These are phyloP conservation scores for Motacilla tschutschensis DNA, from an alignment of 2,113 vertebrate genomes.

Conservation along the genomic window DNA sequence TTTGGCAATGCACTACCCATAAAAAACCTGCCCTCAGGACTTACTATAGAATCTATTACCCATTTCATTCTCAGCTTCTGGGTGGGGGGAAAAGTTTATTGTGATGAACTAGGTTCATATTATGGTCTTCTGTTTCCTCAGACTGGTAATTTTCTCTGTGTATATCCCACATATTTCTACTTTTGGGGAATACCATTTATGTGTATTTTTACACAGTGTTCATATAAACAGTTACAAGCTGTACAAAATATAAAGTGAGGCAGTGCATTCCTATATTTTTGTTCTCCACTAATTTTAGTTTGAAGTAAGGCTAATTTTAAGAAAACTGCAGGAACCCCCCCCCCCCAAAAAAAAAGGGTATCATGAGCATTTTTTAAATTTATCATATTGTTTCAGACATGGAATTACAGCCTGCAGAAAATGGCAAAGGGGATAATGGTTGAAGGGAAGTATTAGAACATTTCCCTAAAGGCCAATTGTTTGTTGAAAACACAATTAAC, in stretches of 20 bases:
- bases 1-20: slow-evolving; percentile 25
- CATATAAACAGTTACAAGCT: slow-evolving; percentile 36
- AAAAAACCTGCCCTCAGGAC: slow-evolving; percentile 43
- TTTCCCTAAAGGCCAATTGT: neutral
- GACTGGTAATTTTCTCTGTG: slow-evolving; percentile 33
- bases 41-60: slow-evolving; percentile 43
- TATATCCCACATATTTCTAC: slow-evolving; percentile 36
- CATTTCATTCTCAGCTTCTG: slow-evolving; percentile 35
- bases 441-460: neutral
- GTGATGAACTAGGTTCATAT: slow-evolving; percentile 43
- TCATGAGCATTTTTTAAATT: neutral
- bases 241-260: slow-evolving; percentile 42
- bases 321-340: neutral
- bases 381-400: neutral
- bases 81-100: slow-evolving; percentile 12
- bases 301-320: neutral
- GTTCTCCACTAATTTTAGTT: slow-evolving; percentile 5
- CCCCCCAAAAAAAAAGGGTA: neutral
- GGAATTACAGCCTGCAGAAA: neutral
- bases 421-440: neutral
- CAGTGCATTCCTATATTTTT: slow-evolving; percentile 29
- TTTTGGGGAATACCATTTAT: slow-evolving; percentile 32
- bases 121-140: slow-evolving; percentile 40
- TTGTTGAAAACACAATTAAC: neutral
- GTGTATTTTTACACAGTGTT: slow-evolving; percentile 29